phyloP scores from a whole-genome alignment of 2,797 vertebrate species.

The Sebastes diploproa region DNA sequence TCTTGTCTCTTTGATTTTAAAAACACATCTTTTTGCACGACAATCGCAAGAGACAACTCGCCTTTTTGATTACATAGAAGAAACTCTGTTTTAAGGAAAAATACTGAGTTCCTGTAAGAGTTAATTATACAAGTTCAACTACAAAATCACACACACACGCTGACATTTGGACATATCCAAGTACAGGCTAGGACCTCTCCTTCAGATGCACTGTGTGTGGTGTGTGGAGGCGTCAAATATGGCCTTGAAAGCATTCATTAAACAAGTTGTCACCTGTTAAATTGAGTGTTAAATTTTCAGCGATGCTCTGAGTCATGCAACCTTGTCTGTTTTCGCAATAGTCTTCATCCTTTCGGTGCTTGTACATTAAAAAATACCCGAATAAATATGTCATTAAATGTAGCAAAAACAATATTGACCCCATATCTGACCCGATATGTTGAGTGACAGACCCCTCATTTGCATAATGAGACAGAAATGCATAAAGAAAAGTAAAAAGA shows the following conservation, averaged over 20 bases:
- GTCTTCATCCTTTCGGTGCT: not conserved
- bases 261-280: slow-evolving; percentile 33
- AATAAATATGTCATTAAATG: too few relatives aligned
- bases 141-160: slow-evolving; percentile 8
- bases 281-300: slow-evolving; percentile 24
- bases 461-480: too few relatives aligned
- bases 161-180: slow-evolving; percentile 31
- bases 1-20: slow-evolving; percentile 29
- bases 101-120: not conserved
- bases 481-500: too few relatives aligned
- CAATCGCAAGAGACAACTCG: not conserved
- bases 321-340: not conserved
- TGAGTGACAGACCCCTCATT: too few relatives aligned
- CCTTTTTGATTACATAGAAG: slow-evolving; percentile 32
- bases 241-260: slow-evolving; percentile 45
- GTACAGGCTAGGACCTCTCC: slow-evolving; percentile 21
- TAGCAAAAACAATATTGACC: too few relatives aligned
- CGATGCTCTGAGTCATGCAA: slow-evolving; percentile 1
- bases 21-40: slow-evolving; percentile 35
- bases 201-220: not conserved
- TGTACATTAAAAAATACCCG: not conserved
- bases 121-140: slow-evolving; percentile 50
- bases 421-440: too few relatives aligned
- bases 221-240: slow-evolving; percentile 37
- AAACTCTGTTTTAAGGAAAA: slow-evolving; percentile 7